Evolutionary conservation across 2,113 vertebrate genomes (phyloP).

Genomic region (Capra hircus): DNA sequence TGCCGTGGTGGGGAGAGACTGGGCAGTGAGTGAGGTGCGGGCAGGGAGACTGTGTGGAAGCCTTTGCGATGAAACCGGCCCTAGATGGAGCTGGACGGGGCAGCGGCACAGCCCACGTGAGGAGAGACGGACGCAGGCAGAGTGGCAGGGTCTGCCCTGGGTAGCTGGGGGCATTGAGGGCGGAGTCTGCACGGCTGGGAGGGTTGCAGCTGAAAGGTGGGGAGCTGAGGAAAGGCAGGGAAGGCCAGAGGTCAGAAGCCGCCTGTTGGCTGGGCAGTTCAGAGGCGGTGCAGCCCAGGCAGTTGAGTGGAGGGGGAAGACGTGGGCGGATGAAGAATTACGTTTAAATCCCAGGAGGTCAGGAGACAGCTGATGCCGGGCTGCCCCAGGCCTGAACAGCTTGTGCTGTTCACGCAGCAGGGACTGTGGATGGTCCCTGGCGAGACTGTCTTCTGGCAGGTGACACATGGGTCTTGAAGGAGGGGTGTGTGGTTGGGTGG

Average conservation of each 20-base stretch:
- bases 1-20: neutral
- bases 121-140: neutral
- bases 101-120: accelerated
- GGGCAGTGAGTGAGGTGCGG: neutral
- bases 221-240: neutral
- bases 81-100: accelerated
- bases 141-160: neutral
- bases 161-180: neutral
- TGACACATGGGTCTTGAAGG: neutral
- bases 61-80: accelerated
- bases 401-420: accelerated
- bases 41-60: neutral
- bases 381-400: neutral
- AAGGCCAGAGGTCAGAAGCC: neutral
- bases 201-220: neutral
- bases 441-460: neutral
- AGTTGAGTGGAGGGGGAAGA: neutral
- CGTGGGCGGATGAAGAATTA: no score
- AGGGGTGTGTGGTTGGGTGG: neutral
- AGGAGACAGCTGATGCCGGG: neutral
- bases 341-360: neutral
- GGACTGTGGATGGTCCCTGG: neutral
- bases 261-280: neutral
- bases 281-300: neutral
- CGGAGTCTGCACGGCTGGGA: accelerated